These are phyloP conservation scores for Lasioglossum albipes DNA, from an alignment of 1,140 invertebrate genomes.

Conservation along the genomic window DNA sequence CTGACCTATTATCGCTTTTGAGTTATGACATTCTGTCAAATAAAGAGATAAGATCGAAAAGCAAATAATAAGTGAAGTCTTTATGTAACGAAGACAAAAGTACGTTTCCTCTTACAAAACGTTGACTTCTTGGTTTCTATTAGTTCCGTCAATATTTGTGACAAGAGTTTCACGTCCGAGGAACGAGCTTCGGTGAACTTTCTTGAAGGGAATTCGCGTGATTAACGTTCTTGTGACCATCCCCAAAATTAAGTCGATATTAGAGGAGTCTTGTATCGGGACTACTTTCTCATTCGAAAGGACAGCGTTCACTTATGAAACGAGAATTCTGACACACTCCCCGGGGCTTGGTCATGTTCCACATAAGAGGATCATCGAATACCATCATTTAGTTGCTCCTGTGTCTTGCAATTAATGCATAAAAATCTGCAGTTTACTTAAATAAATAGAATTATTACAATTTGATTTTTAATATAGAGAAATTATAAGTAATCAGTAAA, in stretches of 20 bases:
- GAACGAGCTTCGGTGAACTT: not conserved
- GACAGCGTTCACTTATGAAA: conserved; percentile 53
- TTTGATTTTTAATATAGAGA: too few relatives aligned
- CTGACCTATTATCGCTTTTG: not conserved
- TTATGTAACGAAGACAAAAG: conserved; percentile 18
- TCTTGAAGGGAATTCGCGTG: not conserved
- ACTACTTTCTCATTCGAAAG: conserved; percentile 69
- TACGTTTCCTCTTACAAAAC: conserved; percentile 18
- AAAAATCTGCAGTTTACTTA: too few relatives aligned
- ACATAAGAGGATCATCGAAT: conserved; percentile 59
- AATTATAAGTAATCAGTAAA: too few relatives aligned
- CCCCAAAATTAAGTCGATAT: conserved; percentile 40
- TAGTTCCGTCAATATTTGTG: conserved; percentile 4
- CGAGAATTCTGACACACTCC: conserved; percentile 71
- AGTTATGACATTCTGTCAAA: conserved; percentile 21
- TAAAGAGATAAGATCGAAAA: not conserved
- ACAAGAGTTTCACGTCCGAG: not conserved
- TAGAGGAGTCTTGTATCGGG: conserved; percentile 49
- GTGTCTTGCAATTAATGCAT: too few relatives aligned
- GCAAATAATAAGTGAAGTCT: conserved; percentile 30
- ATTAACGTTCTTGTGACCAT: conserved; percentile 27
- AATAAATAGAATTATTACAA: too few relatives aligned
- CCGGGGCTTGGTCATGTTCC: conserved; percentile 67
- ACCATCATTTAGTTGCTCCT: not conserved
- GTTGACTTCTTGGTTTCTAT: not conserved